phyloP scores from a whole-genome alignment of 2,113 vertebrate species.

The Ranitomeya imitator region DNA sequence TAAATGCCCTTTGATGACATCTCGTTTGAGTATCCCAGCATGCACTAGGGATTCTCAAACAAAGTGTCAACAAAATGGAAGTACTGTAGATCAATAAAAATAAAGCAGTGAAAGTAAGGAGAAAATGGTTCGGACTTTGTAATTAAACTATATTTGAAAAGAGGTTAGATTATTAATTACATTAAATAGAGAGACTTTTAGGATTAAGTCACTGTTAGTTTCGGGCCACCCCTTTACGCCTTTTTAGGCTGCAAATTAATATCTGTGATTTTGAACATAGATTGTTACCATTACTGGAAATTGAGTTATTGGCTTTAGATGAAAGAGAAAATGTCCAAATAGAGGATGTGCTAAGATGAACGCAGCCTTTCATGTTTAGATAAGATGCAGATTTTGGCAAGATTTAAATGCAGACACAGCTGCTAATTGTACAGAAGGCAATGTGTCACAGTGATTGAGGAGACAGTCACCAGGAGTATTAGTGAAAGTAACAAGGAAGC shows the following conservation, averaged over 20 bases:
- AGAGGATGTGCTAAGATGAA: background rate
- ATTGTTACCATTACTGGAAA: conserved; percentile 20
- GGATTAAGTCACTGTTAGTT: no score
- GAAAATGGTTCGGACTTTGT: no score
- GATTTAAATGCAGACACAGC: background rate
- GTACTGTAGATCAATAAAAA: no score
- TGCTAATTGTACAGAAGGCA: conserved; percentile 3
- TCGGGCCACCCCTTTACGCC: no score
- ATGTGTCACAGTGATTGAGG: background rate
- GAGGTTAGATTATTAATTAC: no score
- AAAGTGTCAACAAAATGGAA: no score
- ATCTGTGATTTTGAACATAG: conserved; percentile 13
- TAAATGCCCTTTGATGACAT: no score
- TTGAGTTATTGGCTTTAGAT: conserved; percentile 13
- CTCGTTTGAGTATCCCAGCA: no score
- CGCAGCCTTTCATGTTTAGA: conserved; percentile 26
- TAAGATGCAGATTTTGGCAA: conserved; percentile 32
- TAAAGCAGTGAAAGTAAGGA: no score
- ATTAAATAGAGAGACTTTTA: no score
- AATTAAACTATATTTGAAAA: no score
- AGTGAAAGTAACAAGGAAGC: background rate
- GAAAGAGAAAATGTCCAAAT: conserved; percentile 18
- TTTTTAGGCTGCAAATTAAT: background rate
- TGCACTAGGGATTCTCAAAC: no score
- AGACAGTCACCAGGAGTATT: background rate